Evolutionary conservation across 2,113 vertebrate species (phyloP).

Genomic region (Clinocottus analis): DNA sequence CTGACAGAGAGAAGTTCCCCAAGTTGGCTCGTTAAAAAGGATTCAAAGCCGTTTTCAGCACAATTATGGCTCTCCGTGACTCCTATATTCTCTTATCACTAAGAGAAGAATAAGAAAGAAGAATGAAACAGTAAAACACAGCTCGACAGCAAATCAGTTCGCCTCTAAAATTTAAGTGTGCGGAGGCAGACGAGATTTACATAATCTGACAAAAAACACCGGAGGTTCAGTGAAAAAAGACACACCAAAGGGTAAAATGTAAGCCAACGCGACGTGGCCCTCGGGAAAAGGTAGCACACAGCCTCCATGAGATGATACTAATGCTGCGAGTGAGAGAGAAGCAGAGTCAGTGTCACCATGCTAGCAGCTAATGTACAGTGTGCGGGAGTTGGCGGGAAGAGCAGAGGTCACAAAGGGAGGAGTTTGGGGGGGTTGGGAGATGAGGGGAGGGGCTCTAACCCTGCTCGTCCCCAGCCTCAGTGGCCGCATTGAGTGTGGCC

Average conservation of each 20-base stretch:
- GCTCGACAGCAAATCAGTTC: conserved; percentile 42
- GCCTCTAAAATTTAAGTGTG: conserved; percentile 39
- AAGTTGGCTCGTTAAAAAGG: conserved; percentile 59
- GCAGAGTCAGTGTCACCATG: conserved; percentile 87
- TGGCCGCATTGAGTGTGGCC: conserved; percentile 61
- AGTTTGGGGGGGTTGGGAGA: background rate
- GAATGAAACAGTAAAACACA: conserved; percentile 39
- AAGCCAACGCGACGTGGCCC: conserved; percentile 53
- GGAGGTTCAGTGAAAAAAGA: conserved; percentile 50
- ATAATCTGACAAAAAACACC: conserved; percentile 44
- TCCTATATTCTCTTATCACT: conserved; percentile 38
- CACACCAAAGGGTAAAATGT: conserved; percentile 31
- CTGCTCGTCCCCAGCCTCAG: conserved; percentile 81
- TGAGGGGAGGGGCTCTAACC: conserved; percentile 79
- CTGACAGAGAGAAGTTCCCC: conserved; percentile 45
- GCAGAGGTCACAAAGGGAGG: conserved; percentile 37
- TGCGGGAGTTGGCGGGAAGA: conserved; percentile 68
- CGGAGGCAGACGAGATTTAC: conserved; percentile 27
- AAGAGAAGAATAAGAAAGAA: conserved; percentile 33
- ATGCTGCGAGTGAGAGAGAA: conserved; percentile 74
- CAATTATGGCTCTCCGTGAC: conserved; percentile 36
- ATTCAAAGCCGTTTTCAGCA: conserved; percentile 58
- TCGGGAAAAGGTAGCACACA: conserved; percentile 65
- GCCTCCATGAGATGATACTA: conserved; percentile 73
- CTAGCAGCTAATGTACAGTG: conserved; percentile 88